Evolutionary conservation across 2,797 vertebrate species (phyloP).

Genomic region (Paedocypris micromegethes): DNA sequence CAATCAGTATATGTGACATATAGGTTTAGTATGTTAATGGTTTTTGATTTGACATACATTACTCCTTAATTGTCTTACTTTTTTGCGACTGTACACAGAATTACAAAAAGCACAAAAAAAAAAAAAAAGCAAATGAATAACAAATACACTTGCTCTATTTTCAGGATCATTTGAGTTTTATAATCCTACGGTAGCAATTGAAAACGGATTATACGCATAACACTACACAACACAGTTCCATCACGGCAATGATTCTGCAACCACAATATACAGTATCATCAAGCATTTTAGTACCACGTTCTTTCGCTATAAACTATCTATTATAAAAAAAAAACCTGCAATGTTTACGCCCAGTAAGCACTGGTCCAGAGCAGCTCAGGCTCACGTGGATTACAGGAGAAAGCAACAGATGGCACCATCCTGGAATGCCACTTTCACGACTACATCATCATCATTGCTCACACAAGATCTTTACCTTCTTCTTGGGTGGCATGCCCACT

Average conservation of each 20-base stretch:
- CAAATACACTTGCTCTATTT: constrained; percentile 15
- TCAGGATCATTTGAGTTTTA: constrained; percentile 29
- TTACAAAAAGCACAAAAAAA: not conserved
- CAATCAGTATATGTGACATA: too few relatives aligned
- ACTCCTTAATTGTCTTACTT: too few relatives aligned
- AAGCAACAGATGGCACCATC: constrained; percentile 68
- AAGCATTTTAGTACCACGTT: too few relatives aligned
- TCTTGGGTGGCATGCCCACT: constrained; percentile 70
- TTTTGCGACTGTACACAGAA: not conserved
- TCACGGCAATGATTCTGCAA: constrained; percentile 13
- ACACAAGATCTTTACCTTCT: constrained; percentile 61
- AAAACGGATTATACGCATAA: constrained; percentile 22
- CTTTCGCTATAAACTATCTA: too few relatives aligned
- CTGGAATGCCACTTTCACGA: constrained; percentile 50
- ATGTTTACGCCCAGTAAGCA: constrained; percentile 33
- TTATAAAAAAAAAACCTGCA: not conserved
- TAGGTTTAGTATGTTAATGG: too few relatives aligned
- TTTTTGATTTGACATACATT: too few relatives aligned
- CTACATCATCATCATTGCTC: constrained; percentile 36
- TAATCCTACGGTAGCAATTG: constrained; percentile 25
- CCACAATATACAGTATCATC: not conserved
- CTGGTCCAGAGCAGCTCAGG: constrained; percentile 58
- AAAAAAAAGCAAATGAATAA: not conserved
- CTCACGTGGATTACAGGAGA: constrained; percentile 64
- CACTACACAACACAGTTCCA: constrained; percentile 25